Evolutionary conservation across 2,797 vertebrate species (phyloP).

Genomic region (Parauchenoglanis punctatus): DNA sequence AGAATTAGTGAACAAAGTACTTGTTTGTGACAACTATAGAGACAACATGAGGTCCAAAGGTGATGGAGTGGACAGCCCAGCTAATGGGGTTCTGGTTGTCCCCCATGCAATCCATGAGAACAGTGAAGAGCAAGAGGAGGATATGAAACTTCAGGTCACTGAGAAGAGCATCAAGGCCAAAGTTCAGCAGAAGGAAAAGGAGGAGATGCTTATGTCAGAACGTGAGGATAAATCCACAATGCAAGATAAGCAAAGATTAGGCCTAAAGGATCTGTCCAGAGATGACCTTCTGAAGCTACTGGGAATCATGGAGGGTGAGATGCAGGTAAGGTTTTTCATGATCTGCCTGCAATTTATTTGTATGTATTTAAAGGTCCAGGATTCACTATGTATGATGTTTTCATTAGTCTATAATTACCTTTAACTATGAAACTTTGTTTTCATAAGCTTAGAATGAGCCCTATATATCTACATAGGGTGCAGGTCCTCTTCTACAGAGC

Average conservation of each 20-base stretch:
- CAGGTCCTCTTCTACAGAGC: too few relatives aligned
- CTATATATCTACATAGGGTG: too few relatives aligned
- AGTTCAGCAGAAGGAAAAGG: conserved; percentile 78
- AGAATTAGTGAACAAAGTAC: not conserved
- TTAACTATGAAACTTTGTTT: too few relatives aligned
- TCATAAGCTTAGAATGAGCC: too few relatives aligned
- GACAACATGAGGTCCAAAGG: conserved; percentile 92
- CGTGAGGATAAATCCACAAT: conserved; percentile 79
- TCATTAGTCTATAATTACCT: too few relatives aligned
- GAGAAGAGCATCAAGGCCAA: conserved; percentile 85
- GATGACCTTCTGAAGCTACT: conserved; percentile 89
- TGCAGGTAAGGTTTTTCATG: conserved; percentile 81
- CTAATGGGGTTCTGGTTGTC: conserved; percentile 78
- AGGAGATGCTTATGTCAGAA: conserved; percentile 78
- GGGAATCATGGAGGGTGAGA: conserved; percentile 96
- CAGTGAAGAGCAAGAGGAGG: conserved; percentile 79
- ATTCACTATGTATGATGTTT: too few relatives aligned
- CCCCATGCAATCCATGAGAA: conserved; percentile 77
- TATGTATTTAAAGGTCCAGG: not conserved
- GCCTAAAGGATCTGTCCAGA: conserved; percentile 85
- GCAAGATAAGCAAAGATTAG: conserved; percentile 69
- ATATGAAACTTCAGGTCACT: conserved; percentile 77
- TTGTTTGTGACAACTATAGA: conserved; percentile 64
- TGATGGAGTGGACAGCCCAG: conserved; percentile 80
- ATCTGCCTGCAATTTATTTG: not conserved